These are phyloP conservation scores for Coelinius sp. DNA, from an alignment of 2,888 invertebrate genomes.

Conservation along the genomic window DNA sequence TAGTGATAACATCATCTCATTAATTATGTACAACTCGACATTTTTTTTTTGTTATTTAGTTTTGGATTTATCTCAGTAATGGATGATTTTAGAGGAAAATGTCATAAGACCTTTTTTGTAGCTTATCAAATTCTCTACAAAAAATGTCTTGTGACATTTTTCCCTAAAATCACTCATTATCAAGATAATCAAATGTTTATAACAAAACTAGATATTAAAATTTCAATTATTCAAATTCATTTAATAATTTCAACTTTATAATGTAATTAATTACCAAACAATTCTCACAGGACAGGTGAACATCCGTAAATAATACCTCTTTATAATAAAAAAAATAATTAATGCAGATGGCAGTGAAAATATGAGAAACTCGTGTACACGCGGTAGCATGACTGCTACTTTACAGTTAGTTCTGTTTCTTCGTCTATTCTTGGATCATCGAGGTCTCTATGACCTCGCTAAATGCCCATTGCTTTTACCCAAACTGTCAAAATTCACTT, in stretches of 20 bases:
- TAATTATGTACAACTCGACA: too few relatives aligned
- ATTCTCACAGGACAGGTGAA: conserved; percentile 24
- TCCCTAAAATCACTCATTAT: too few relatives aligned
- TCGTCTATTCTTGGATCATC: conserved; percentile 47
- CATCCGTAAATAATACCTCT: conserved; percentile 20
- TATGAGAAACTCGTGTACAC: conserved; percentile 42
- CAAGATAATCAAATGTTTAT: too few relatives aligned
- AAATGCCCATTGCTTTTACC: conserved; percentile 30
- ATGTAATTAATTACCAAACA: conserved; percentile 35
- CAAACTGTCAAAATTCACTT: conserved; percentile 23
- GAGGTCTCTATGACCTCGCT: conserved; percentile 51
- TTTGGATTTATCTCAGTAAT: too few relatives aligned
- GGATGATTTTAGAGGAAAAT: too few relatives aligned
- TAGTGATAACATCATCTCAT: too few relatives aligned
- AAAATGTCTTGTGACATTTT: too few relatives aligned
- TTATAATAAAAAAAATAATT: conserved; percentile 35
- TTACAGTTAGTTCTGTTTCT: conserved; percentile 22
- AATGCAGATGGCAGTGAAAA: conserved; percentile 40
- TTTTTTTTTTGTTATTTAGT: too few relatives aligned
- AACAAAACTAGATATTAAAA: too few relatives aligned
- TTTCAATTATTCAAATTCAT: background rate
- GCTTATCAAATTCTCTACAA: too few relatives aligned
- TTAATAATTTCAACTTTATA: background rate
- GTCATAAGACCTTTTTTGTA: too few relatives aligned
- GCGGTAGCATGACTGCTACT: conserved; percentile 43